Percentiles rank a stretch among this genome's conserved stretches.
Conservation (phyloP, 2,113 vertebrate species). For the Megatriorchis doriae region DNA sequence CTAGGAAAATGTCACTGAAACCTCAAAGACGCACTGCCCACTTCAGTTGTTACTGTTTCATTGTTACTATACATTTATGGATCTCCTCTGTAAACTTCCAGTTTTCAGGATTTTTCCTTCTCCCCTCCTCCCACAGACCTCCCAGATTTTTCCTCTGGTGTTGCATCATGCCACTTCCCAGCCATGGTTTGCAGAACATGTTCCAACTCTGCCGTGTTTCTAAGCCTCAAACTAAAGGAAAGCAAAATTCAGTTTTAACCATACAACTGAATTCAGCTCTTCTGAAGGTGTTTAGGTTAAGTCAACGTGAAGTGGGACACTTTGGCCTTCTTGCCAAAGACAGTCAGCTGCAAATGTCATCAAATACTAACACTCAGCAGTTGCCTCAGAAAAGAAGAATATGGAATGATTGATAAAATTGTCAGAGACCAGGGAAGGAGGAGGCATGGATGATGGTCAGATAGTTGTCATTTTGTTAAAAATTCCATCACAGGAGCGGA, state of each 20-base stretch:
- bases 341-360: background rate
- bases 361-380: background rate
- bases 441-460: background rate
- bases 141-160: background rate
- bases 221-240: background rate
- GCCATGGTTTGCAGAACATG: background rate
- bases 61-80: background rate
- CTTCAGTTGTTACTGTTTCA: background rate
- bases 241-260: background rate
- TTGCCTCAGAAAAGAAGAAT: background rate
- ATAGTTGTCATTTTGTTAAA: background rate
- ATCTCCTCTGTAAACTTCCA: background rate
- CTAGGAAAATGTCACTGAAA: background rate
- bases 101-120: background rate
- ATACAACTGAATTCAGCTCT: background rate
- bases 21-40: background rate
- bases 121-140: background rate
- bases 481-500: background rate
- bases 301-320: background rate
- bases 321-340: background rate
- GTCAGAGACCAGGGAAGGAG: background rate
- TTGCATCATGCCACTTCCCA: background rate
- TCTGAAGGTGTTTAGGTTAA: background rate
- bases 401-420: background rate
- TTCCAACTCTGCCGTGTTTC: background rate